Conservation (phyloP, 2,888 invertebrate species). For the Noctua janthe region DNA sequence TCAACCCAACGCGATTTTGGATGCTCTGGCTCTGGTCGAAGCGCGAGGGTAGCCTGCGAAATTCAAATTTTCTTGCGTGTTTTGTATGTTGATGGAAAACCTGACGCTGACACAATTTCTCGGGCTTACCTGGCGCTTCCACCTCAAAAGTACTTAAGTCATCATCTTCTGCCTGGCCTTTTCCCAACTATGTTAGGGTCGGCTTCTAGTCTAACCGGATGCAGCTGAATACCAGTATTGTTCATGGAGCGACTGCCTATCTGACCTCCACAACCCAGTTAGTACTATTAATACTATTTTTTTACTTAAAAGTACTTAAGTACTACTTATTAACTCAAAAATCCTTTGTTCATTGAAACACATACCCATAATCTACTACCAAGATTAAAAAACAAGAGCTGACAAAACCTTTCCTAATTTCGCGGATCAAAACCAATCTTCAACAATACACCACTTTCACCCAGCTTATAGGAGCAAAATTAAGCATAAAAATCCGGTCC, state of each 20-base stretch:
- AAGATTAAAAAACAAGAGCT: background rate
- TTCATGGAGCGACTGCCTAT: too few species aligned
- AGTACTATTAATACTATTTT: too few species aligned
- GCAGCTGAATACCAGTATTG: too few species aligned
- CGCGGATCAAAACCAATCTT: slow-evolving; percentile 25
- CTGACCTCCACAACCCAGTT: too few species aligned
- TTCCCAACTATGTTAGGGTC: too few species aligned
- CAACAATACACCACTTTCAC: background rate
- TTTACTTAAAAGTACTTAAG: background rate
- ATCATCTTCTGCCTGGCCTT: too few species aligned
- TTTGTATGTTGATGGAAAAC: too few species aligned
- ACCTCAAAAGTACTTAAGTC: background rate
- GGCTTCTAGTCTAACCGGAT: too few species aligned
- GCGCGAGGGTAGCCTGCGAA: too few species aligned
- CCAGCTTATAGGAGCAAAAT: slow-evolving; percentile 33
- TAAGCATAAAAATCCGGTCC: slow-evolving; percentile 35
- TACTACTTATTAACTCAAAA: background rate
- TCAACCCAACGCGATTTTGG: too few species aligned
- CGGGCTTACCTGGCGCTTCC: background rate
- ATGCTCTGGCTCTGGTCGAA: background rate
- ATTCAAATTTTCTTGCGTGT: too few species aligned
- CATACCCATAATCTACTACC: background rate
- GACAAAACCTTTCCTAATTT: slow-evolving; percentile 20
- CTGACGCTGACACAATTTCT: too few species aligned
- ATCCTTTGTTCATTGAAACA: background rate